These are phyloP conservation scores for Sarcoramphus papa DNA, from an alignment of 2,797 vertebrate genomes.

Conservation along the genomic window DNA sequence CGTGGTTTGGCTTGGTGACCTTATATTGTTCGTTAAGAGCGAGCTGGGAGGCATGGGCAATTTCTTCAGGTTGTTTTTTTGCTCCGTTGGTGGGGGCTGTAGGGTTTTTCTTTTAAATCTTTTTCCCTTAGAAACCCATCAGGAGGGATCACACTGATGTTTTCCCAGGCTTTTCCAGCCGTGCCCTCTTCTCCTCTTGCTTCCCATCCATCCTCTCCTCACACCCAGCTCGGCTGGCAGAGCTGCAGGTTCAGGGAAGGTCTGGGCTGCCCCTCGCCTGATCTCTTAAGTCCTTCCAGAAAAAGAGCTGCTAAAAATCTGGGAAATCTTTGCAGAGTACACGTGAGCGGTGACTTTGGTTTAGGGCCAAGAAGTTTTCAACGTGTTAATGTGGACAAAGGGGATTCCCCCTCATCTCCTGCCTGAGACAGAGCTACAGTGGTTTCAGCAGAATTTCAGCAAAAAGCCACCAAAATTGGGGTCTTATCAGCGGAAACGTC, in stretches of 20 bases:
- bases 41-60: background rate
- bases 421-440: background rate
- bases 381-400: rapidly evolving
- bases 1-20: background rate
- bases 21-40: background rate
- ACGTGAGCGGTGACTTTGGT: rapidly evolving
- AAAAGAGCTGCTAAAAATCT: background rate
- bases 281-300: background rate
- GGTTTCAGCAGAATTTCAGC: background rate
- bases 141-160: background rate
- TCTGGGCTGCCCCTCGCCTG: background rate
- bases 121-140: background rate
- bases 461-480: background rate
- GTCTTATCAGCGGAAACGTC: background rate
- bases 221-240: background rate
- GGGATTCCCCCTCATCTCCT: background rate
- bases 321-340: background rate
- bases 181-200: background rate
- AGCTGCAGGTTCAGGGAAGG: background rate
- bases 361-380: background rate
- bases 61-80: background rate
- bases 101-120: background rate
- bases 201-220: background rate
- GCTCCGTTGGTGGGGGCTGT: background rate
- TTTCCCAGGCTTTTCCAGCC: background rate